Evolutionary conservation across 2,888 invertebrate genomes (phyloP), one percentile per base, ranked within the genome.

Genomic region (Athalia rosae): DNA sequence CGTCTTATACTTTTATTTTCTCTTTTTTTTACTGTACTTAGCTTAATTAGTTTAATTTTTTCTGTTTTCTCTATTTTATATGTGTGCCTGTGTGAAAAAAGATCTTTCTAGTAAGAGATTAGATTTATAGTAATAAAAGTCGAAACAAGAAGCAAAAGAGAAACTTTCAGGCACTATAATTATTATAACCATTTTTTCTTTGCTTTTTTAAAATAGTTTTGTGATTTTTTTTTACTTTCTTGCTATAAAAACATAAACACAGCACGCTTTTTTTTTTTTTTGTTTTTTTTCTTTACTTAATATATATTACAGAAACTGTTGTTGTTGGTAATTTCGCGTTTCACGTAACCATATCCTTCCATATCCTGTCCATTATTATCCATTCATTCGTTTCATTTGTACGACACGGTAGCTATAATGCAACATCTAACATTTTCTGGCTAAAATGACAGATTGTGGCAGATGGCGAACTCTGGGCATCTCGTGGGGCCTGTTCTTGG

Each of bases 381-480:
- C 78, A 80, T 66, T 81, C 71, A 81, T 81, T 79, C 78, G 80
- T 81, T 28, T 81, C 80, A 66, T 83, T 84, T 85, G 83, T 83
- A 83, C 80, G 79, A 76, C 63, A 78, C 45, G 50, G 43, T 69
- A 56, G 66, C 76, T 66, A 71, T 74, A 76, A 76, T 78, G 66
- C 64, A 66, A 63, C 59, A 71, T 43, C 63, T 64, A 74, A 66
- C 41, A 64, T 76, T 28, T 74, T 66, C 76, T 64, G 41, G 64
- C 62, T 71, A 76, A 78, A 58, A 78, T 74, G 83, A 80, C 79
- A 81, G 84, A 85, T 80, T 81, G 80, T 15, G 59, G 61, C 48
- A 61, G 61, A 56, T 80, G 81, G 80, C 80, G 78, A 81, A 85
- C 80, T 85, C 83, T 83, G 83, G 82, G 77, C 81, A 83, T 83